Conservation (phyloP, 2,797 vertebrate species). For the Urocyon cinereoargenteus region DNA sequence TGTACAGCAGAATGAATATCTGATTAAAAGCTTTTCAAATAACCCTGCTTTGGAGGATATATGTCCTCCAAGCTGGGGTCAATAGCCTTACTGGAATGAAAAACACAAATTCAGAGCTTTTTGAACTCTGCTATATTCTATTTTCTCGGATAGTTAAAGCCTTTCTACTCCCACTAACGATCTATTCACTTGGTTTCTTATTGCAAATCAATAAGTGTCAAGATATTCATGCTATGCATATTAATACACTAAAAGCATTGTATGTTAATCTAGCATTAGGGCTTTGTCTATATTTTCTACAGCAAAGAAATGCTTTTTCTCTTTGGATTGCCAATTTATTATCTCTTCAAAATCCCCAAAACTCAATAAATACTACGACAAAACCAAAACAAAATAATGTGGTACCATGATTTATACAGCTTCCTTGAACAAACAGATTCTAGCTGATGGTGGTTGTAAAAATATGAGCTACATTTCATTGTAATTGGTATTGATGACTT, state of each 20-base stretch:
- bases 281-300: conserved; percentile 64
- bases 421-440: conserved; percentile 13
- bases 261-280: conserved; percentile 71
- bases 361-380: not conserved
- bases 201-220: conserved; percentile 80
- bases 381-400: conserved; percentile 2
- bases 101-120: conserved; percentile 81
- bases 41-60: conserved; percentile 83
- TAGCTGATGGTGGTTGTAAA: conserved; percentile 28
- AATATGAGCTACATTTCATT: conserved; percentile 61
- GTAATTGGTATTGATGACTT: conserved; percentile 64
- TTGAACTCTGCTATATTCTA: conserved; percentile 76
- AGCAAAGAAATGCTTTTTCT: conserved; percentile 38
- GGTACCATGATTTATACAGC: conserved; percentile 66
- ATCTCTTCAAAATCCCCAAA: conserved; percentile 33
- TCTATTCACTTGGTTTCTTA: conserved; percentile 80
- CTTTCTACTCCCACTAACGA: conserved; percentile 78
- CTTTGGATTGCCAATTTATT: conserved; percentile 37
- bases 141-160: conserved; percentile 76
- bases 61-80: conserved; percentile 79
- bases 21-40: conserved; percentile 87
- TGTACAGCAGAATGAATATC: conserved; percentile 80
- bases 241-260: conserved; percentile 75
- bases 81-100: conserved; percentile 84
- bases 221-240: conserved; percentile 77